Evolutionary conservation across 2,888 invertebrate genomes (phyloP), one percentile per base, ranked within the genome.

Genomic region (Sacculina carcini): DNA sequence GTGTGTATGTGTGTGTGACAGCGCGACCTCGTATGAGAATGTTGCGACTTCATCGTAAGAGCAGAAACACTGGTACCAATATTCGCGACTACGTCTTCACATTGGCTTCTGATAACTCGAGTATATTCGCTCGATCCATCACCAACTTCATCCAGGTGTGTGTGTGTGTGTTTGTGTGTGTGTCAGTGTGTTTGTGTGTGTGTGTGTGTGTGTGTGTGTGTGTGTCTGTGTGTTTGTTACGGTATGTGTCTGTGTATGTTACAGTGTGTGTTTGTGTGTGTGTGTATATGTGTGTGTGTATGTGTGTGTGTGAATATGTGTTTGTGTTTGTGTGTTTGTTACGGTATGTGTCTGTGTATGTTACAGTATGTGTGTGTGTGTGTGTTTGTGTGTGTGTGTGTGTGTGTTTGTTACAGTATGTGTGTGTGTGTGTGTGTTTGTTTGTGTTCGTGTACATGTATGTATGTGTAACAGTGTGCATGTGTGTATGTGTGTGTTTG

Each of bases 51-150:
- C 77, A 75, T 58, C 67, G 71, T 3, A 55, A 56, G 29, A 74
- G 73, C 51, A 73, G 74, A 0, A 55, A 56, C 39, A 71, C 73
- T 1, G 83, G 83, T 36, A 76, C 79, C 19, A 73, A 79, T 2
- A 72, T 84, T 52, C 72, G 81, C 28, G 74, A 76, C 4, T 85
- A 84, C 63, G 82, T 83, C 7, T 66, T 85, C 2, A 78, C 79
- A 57, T 68, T 87, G 51, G 82, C 84, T 1, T 76, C 77, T 55
- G 85, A 87, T 67, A 77, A 78, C 61, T 78, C 76, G 61, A 87
- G 87, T 21, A 86, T 84, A 3, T 90, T 90, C 64, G 85, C 87
- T 36, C 82, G 83, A 66, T 85, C 85, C 61, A 81, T 90, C 53
- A 83, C 85, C 65, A 83, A 89, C 68, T 90, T 90, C 65, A 85